phyloP scores from a whole-genome alignment of 2,797 vertebrate species.

The Anniella stebbinsi region DNA sequence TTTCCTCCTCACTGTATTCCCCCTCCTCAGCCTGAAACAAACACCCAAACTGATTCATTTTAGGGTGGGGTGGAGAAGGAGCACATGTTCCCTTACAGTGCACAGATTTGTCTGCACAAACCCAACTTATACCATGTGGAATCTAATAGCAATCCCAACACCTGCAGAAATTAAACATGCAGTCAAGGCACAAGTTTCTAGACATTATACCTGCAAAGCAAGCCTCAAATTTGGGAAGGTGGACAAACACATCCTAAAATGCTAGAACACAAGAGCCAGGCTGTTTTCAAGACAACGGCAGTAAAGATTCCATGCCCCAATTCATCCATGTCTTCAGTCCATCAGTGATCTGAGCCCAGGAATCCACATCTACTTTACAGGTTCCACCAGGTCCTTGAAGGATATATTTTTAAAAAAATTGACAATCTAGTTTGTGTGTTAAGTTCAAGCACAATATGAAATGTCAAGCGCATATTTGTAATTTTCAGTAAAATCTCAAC shows the following conservation, averaged over 20 bases:
- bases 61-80: not conserved
- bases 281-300: not conserved
- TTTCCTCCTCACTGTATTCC: slow-evolving; percentile 89
- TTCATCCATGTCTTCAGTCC: not conserved
- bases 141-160: not conserved
- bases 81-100: not conserved
- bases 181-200: not conserved
- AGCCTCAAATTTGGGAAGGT: not conserved
- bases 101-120: not conserved
- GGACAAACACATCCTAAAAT: not conserved
- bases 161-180: not conserved
- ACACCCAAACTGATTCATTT: slow-evolving; percentile 3
- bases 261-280: not conserved
- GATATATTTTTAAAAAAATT: not conserved
- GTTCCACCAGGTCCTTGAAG: not conserved
- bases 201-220: not conserved
- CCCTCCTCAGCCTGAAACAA: slow-evolving; percentile 84
- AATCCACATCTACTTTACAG: not conserved
- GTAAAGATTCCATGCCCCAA: not conserved
- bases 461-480: fast-evolving
- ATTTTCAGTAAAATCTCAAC: slow-evolving; percentile 6
- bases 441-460: fast-evolving
- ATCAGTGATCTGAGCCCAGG: not conserved
- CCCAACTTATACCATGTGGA: not conserved
- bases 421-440: not conserved